Conservation (phyloP, 2,888 invertebrate species). For the Philereme vetulata region DNA sequence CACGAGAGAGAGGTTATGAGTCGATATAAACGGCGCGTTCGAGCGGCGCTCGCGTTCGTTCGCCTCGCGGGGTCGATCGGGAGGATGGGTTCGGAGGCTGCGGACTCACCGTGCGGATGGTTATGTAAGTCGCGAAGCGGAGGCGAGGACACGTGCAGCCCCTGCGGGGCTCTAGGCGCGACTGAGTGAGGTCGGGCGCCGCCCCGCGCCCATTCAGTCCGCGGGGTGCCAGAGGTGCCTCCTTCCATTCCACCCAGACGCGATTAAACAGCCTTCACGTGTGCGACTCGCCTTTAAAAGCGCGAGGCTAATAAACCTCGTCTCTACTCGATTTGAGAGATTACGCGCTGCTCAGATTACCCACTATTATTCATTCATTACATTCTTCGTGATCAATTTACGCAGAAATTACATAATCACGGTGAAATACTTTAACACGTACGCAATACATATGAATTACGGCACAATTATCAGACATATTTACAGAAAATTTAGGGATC, state of each 20-base stretch:
- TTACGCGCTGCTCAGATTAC: constrained; percentile 48
- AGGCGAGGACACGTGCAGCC: constrained; percentile 75
- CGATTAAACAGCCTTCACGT: constrained; percentile 75
- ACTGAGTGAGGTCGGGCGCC: constrained; percentile 74
- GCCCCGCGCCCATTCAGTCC: constrained; percentile 74
- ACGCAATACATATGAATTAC: background rate
- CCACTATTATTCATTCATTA: constrained; percentile 40
- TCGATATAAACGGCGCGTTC: constrained; percentile 50
- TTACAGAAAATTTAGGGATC: no score
- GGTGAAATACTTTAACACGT: background rate
- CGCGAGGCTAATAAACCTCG: constrained; percentile 69
- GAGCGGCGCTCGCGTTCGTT: constrained; percentile 39
- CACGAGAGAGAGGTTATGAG: constrained; percentile 51
- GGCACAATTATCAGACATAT: no score
- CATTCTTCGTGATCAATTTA: constrained; percentile 19
- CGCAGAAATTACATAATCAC: constrained; percentile 13
- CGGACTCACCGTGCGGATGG: constrained; percentile 80
- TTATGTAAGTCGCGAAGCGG: constrained; percentile 79
- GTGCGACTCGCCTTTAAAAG: constrained; percentile 57
- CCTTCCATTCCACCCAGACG: constrained; percentile 66
- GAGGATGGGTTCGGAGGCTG: constrained; percentile 74
- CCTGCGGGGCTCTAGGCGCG: constrained; percentile 77
- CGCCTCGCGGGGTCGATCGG: constrained; percentile 55
- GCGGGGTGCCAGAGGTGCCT: constrained; percentile 56
- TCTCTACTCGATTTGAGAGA: constrained; percentile 62